Evolutionary conservation across 2,888 invertebrate species (phyloP).

Genomic region (Oegoconia quadripuncta): DNA sequence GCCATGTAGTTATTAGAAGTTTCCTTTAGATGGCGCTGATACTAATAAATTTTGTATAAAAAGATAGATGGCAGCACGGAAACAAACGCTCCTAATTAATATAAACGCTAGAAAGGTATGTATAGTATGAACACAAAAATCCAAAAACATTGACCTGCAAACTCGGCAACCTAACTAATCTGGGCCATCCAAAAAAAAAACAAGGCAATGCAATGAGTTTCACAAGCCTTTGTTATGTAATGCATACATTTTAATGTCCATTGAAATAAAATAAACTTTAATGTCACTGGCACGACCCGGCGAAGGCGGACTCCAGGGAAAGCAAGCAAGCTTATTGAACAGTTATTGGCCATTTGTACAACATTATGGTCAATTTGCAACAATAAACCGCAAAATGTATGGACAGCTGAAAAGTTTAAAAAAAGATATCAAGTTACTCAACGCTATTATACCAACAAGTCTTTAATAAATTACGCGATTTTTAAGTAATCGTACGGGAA

Average conservation of each 20-base stretch:
- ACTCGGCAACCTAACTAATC: constrained; percentile 11
- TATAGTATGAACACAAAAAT: neutral
- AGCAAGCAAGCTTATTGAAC: constrained; percentile 1
- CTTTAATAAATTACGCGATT: no score
- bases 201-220: constrained; percentile 7
- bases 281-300: constrained; percentile 5
- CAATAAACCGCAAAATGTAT: no score
- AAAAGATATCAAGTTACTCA: no score
- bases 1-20: no score
- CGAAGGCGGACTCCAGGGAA: neutral
- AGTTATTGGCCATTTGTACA: no score
- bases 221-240: constrained; percentile 12
- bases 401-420: no score
- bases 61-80: no score
- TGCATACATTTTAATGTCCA: constrained; percentile 4
- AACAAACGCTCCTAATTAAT: constrained; percentile 6
- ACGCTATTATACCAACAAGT: no score
- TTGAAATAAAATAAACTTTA: constrained; percentile 10
- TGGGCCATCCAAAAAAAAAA: constrained; percentile 5
- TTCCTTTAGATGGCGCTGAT: no score
- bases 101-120: neutral
- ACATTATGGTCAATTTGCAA: no score
- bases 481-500: no score
- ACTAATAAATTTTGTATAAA: no score
- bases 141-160: constrained; percentile 8